Evolutionary conservation across 1,140 invertebrate species (phyloP), one percentile per base, ranked within the genome.

Genomic region (Tyrophagus putrescentiae): DNA sequence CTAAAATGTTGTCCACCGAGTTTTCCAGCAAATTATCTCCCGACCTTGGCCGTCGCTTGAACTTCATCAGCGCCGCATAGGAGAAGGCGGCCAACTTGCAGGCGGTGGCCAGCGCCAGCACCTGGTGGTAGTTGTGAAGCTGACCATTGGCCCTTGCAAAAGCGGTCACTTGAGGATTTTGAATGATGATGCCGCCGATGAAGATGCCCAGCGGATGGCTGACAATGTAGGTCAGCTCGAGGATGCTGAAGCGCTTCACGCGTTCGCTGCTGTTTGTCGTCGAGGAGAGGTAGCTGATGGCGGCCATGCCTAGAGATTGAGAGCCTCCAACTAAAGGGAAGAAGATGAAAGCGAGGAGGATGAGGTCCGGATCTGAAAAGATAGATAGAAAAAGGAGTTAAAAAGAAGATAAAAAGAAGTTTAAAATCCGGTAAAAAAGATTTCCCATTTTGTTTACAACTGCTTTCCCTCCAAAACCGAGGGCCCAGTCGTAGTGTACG

Each of bases 111-210:
- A 45, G 3, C 25, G 31, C 2, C 9, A 57, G 2, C 1, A 57
- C 56, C 7, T 57, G 16, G 11, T 39, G 32, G 29, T 57, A 57
- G 33, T 57, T 57, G 32, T 57, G 56, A 13, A 57, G 18, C 44
- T 57, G 56, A 39, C 56, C 32, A 57, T 57, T 54, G 2, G 3
- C 21, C 16, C 31, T 23, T 9, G 32, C 56, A 7, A 7, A 41
- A 11, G 2, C 13, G 1, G 31, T 4, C 3, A 57, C 42, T 13
- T 11, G 3, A 13, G 13, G 13, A 9, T 28, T 1, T 2, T 25
- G 27, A 21, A 57, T 41, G 11, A 57, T 11, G 3, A 39, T 5
- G n/a, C 56, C 56, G 28, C 56, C 56, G 3, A 57, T 41, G 3
- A 57, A 57, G 4, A 57, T 23, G 3, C 56, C 56, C 1, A 57